These are phyloP conservation scores for Agriopis leucophaearia DNA, from an alignment of 2,888 invertebrate genomes.

Conservation along the genomic window DNA sequence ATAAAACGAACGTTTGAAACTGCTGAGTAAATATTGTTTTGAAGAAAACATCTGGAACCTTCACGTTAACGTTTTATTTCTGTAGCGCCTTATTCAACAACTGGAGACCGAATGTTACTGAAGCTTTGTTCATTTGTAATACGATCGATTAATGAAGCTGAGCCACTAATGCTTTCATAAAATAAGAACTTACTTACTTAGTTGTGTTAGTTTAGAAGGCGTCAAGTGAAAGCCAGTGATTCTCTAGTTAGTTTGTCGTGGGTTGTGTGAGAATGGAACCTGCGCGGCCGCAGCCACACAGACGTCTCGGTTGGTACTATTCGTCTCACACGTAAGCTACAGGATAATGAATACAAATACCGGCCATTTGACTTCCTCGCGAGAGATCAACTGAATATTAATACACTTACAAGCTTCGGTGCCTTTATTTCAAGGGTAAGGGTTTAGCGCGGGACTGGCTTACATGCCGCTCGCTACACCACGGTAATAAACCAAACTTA, in stretches of 20 bases:
- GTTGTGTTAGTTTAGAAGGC: background rate
- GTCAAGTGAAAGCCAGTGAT: no score
- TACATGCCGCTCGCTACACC: conserved; percentile 48
- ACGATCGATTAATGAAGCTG: no score
- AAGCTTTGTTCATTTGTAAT: background rate
- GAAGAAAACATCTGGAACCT: no score
- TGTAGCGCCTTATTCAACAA: background rate
- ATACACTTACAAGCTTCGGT: conserved; percentile 65
- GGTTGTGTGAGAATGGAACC: conserved; percentile 25
- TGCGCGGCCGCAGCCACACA: conserved; percentile 30
- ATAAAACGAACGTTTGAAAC: no score
- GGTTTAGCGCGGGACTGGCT: conserved; percentile 53
- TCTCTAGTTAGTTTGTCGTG: background rate
- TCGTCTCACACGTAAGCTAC: conserved; percentile 75
- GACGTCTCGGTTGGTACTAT: conserved; percentile 50
- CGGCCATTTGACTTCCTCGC: conserved; percentile 80
- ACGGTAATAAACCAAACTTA: background rate
- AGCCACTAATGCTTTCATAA: no score
- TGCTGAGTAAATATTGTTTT: no score
- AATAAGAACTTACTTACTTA: background rate
- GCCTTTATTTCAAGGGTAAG: conserved; percentile 70
- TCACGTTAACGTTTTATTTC: no score
- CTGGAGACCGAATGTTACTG: background rate
- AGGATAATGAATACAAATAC: conserved; percentile 82
- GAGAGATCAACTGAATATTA: conserved; percentile 73